Conservation (phyloP, 1,140 invertebrate genomes). For the Bombus waltoni region DNA sequence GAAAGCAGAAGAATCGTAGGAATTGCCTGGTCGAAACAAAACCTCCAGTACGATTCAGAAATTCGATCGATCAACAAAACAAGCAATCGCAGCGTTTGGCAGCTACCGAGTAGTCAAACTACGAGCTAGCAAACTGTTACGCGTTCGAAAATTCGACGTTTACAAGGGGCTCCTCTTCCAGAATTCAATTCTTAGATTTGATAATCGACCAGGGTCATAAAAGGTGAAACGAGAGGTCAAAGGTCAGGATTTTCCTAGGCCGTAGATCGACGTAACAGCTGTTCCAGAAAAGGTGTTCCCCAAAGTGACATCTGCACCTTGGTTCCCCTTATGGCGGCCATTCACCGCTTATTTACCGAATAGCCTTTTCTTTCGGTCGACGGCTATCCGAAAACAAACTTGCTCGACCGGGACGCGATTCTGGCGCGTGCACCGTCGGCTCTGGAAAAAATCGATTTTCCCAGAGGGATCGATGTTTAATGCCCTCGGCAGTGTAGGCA, state of each 20-base stretch:
- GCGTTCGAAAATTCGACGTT: not conserved
- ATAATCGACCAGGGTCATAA: not conserved
- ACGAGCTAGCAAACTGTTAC: not conserved
- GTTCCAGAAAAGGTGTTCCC: conserved; percentile 66
- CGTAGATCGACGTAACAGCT: conserved; percentile 58
- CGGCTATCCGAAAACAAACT: conserved; percentile 29
- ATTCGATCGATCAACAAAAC: not conserved
- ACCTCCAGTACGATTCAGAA: not conserved
- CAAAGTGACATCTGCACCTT: conserved; percentile 66
- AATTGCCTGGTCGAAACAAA: not conserved
- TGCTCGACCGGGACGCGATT: not conserved
- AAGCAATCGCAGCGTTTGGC: too few species aligned
- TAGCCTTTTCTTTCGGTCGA: conserved; percentile 34
- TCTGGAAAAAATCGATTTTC: conserved; percentile 29
- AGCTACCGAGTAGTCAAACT: not conserved
- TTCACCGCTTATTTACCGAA: conserved; percentile 52
- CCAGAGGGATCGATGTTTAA: conserved; percentile 21
- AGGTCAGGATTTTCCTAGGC: conserved; percentile 45
- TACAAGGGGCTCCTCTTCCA: not conserved
- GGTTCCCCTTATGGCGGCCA: not conserved
- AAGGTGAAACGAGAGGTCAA: conserved; percentile 1
- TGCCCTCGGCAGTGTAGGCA: not conserved
- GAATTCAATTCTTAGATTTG: not conserved
- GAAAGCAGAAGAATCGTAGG: not conserved
- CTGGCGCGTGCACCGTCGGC: not conserved